These are phyloP conservation scores for Drosophila sproati DNA, from an alignment of 1,140 invertebrate genomes.

Conservation along the genomic window DNA sequence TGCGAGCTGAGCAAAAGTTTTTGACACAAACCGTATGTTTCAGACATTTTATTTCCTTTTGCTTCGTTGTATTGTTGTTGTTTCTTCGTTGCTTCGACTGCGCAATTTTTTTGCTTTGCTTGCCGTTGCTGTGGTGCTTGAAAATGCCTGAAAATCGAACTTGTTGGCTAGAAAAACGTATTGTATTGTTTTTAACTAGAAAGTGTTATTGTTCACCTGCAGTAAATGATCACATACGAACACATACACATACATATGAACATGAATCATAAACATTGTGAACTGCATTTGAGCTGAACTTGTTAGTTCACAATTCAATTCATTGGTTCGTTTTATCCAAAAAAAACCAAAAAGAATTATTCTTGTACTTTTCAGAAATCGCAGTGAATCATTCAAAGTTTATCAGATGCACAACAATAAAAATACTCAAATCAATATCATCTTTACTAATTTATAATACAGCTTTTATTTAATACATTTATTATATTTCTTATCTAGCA, in stretches of 20 bases:
- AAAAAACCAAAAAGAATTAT: not conserved
- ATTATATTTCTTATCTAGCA: not conserved
- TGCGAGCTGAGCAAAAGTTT: not conserved
- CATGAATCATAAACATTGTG: constrained; percentile 11
- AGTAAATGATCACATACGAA: constrained; percentile 6
- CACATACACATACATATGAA: constrained; percentile 3
- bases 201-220: constrained; percentile 46
- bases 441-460: constrained; percentile 3
- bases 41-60: constrained; percentile 77
- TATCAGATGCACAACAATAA: not conserved
- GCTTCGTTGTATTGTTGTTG: constrained; percentile 55
- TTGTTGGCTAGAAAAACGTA: constrained; percentile 7
- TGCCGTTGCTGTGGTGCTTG: not conserved
- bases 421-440: not conserved
- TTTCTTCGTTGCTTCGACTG: constrained; percentile 12
- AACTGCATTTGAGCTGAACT: constrained; percentile 23
- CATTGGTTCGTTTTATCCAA: not conserved
- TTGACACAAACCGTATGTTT: constrained; percentile 79
- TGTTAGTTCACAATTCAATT: constrained; percentile 19
- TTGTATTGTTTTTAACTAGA: constrained; percentile 44
- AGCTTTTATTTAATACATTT: constrained; percentile 13
- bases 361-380: too few species aligned
- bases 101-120: not conserved
- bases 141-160: constrained; percentile 3
- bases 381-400: not conserved